Evolutionary conservation across 2,888 invertebrate genomes (phyloP).

Genomic region (Periphyllus acericola): DNA sequence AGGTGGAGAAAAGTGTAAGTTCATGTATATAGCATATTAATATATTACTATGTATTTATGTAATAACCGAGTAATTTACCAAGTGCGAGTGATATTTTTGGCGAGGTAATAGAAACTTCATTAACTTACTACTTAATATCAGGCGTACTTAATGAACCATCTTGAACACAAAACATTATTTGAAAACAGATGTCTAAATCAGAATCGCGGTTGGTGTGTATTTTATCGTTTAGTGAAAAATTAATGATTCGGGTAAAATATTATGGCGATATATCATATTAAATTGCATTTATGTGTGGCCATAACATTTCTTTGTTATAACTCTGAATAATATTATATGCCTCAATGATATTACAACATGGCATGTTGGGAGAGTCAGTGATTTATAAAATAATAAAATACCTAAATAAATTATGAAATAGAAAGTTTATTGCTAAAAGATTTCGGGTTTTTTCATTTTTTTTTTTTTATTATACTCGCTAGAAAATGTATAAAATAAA

Average conservation of each 20-base stretch:
- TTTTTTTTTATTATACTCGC: too few relatives aligned
- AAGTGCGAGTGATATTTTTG: slow-evolving; percentile 23
- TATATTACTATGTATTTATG: background rate
- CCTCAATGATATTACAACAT: background rate
- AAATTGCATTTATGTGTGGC: slow-evolving; percentile 23
- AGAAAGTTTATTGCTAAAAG: background rate
- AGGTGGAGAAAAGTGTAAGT: background rate
- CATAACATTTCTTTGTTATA: slow-evolving; percentile 19
- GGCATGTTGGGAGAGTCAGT: background rate
- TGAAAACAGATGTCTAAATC: slow-evolving; percentile 34
- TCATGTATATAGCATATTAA: background rate
- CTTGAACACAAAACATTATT: background rate
- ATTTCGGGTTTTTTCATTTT: background rate
- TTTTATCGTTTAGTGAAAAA: slow-evolving; percentile 18
- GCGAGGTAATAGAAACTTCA: slow-evolving; percentile 36
- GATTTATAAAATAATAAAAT: background rate
- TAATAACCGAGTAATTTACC: background rate
- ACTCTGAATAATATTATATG: background rate
- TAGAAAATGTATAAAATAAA: too few relatives aligned
- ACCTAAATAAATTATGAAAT: background rate
- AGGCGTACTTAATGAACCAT: slow-evolving; percentile 24
- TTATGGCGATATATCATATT: background rate
- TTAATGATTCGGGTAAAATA: slow-evolving; percentile 42
- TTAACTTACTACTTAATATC: slow-evolving; percentile 31
- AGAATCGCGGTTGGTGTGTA: slow-evolving; percentile 4